Base-by-base conservation (phyloP, 2,113 vertebrate genomes). In the Amphiprion percula region DNA sequence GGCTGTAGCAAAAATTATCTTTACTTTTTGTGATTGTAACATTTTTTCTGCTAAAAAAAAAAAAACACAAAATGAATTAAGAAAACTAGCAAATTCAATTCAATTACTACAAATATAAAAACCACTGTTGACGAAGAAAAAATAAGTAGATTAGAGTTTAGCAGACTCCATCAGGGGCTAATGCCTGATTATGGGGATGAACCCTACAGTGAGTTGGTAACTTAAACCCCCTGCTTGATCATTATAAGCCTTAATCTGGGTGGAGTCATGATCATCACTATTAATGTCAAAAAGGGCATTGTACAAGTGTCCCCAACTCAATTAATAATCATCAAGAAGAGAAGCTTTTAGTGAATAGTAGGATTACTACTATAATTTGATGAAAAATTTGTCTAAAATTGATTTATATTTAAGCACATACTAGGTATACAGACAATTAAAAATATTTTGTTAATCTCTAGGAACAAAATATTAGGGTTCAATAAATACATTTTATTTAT, bases 131-230 rank as follows among this genome's bases (percentile, higher is more conserved):
- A 30, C 49, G 8, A 37, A 15, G 16, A 12, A 37, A 49, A 23
- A 46, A 58, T 54, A 63, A 72, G 52, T 41, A 73, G 74, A 86
- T 86, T 79, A 74, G 30, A 74, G 49, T 68, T 79, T 37, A 76
- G 28, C 21, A 68, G 70, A 86, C 77, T 78, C 26, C 62, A 63
- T 26, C 59, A 24, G 19, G 33, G n/a, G 56, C n/a, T 67, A 78
- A 88, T 80, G 59, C 46, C 52, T 44, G 63, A 88, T 84, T 86
- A 83, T 26, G 50, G 30, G 21, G 82, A 79, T 84, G 46, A 68
- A 59, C 60, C 50, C 56, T 54, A 74, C 53, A 66, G 60, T 68
- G 54, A 59, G 33, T 50, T 5, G 10, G 14, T 79, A 72, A 71
- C 2, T 68, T 53, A 62, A 84, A 71, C 54, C 62, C 44, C 56